Percentiles rank a stretch among this genome's conserved stretches.
Conservation (phyloP, 2,797 vertebrate species). For the Sebastes glaucus region DNA sequence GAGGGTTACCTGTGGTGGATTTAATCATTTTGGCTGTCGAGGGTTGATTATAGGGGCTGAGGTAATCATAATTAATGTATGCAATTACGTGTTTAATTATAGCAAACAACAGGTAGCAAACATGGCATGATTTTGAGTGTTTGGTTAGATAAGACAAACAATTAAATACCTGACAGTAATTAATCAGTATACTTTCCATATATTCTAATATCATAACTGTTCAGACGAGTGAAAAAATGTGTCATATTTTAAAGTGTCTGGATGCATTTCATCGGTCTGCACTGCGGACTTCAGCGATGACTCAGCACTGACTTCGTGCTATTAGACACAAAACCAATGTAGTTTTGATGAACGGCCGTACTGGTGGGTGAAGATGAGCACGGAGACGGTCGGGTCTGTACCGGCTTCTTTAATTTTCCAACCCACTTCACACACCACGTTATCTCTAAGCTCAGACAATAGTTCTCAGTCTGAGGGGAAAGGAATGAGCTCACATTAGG, state of each 20-base stretch:
- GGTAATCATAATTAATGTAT: background rate
- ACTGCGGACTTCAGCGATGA: constrained; percentile 32
- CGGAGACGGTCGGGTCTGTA: background rate
- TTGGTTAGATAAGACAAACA: background rate
- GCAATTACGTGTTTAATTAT: background rate
- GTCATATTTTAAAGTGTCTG: background rate
- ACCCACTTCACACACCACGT: constrained; percentile 43
- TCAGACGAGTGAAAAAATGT: background rate
- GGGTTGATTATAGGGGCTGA: background rate
- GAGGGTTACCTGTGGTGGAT: background rate
- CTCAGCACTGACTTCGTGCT: constrained; percentile 27
- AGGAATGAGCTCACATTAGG: constrained; percentile 50
- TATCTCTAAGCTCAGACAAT: constrained; percentile 39
- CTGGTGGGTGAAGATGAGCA: constrained; percentile 3
- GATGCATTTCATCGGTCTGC: background rate
- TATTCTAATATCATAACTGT: background rate
- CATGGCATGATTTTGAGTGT: background rate
- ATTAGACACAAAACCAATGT: constrained; percentile 4
- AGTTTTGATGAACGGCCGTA: background rate
- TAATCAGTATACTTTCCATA: background rate
- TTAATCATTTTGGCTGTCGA: background rate
- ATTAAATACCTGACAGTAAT: background rate
- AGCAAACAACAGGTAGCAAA: background rate
- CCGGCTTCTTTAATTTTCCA: constrained; percentile 56
- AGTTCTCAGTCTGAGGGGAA: background rate